Evolutionary conservation across 2,797 vertebrate species (phyloP).

Genomic region (Bucorvus abyssinicus): DNA sequence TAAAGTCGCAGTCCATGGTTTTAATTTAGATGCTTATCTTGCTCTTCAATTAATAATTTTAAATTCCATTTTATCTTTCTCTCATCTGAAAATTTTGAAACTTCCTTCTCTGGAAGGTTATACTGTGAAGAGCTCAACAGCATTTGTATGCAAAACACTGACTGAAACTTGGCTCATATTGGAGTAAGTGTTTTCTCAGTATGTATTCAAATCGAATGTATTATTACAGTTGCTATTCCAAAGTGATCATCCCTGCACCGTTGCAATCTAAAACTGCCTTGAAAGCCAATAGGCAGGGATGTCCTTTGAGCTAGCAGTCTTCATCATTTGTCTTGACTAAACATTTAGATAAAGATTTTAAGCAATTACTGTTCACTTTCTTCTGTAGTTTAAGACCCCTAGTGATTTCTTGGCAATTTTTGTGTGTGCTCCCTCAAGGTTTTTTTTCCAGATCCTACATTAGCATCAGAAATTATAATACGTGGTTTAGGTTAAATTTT

Average conservation of each 20-base stretch:
- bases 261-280: neutral
- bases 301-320: neutral
- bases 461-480: neutral
- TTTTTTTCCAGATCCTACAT: neutral
- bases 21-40: neutral
- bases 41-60: neutral
- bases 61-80: neutral
- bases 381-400: neutral
- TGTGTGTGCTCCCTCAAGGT: neutral
- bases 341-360: conserved; percentile 6
- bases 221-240: neutral
- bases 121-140: neutral
- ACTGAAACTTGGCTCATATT: neutral
- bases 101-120: neutral
- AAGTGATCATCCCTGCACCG: neutral
- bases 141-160: neutral
- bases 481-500: conserved; percentile 9
- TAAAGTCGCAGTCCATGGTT: neutral
- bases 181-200: neutral
- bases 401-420: neutral
- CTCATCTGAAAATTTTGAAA: neutral
- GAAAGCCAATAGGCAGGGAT: neutral
- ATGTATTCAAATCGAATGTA: neutral
- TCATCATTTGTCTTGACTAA: neutral
- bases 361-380: neutral